These are phyloP conservation scores for Pituophis catenifer DNA, from an alignment of 2,113 vertebrate genomes.

Conservation along the genomic window DNA sequence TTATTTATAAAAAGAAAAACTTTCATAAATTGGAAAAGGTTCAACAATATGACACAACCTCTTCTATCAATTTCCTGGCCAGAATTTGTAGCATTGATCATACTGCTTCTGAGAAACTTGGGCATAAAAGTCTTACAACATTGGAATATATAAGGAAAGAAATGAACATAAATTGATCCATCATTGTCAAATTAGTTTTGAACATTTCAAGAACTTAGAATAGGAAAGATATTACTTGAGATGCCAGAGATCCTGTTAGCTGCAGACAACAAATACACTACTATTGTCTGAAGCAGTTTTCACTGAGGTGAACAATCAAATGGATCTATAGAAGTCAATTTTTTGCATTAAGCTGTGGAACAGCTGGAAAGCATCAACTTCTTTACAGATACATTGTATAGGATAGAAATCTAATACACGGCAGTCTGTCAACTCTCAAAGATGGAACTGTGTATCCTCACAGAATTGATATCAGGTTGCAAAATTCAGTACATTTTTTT, in stretches of 20 bases:
- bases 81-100: not conserved
- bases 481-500: not conserved
- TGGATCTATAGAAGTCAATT: not conserved
- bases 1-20: not conserved
- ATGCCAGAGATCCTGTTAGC: not conserved
- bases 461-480: not conserved
- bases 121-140: not conserved
- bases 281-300: not conserved
- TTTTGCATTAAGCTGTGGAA: not conserved
- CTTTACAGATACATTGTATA: not conserved
- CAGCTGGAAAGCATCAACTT: not conserved
- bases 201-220: not conserved
- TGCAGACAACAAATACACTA: not conserved
- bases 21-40: not conserved
- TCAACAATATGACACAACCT: not conserved
- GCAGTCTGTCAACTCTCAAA: not conserved
- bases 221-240: not conserved
- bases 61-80: not conserved
- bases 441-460: not conserved
- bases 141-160: not conserved
- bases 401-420: not conserved
- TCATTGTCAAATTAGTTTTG: not conserved
- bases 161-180: not conserved
- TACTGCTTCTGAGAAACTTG: not conserved
- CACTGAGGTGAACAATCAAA: not conserved